phyloP scores from a whole-genome alignment of 2,888 invertebrate genomes.

The Idaea aversata region DNA sequence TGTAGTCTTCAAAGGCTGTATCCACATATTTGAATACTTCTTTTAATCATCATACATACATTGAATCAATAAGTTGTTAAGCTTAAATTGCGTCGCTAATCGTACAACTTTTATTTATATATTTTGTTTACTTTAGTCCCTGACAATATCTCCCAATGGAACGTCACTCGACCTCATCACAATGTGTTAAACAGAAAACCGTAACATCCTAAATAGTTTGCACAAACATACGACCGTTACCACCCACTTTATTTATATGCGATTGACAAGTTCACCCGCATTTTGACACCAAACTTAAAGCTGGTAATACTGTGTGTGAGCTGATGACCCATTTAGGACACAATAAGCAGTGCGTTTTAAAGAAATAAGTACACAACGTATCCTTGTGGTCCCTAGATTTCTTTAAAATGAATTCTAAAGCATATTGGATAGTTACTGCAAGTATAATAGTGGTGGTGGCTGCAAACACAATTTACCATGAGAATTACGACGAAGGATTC shows the following conservation, averaged over 20 bases:
- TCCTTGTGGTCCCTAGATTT: not conserved
- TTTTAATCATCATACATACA: not conserved
- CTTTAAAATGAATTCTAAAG: slow-evolving; percentile 43
- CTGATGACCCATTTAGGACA: slow-evolving; percentile 26
- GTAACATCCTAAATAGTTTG: slow-evolving; percentile 62
- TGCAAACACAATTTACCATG: slow-evolving; percentile 44
- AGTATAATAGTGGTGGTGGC: slow-evolving; percentile 42
- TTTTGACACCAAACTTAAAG: slow-evolving; percentile 42
- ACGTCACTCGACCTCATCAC: slow-evolving; percentile 26
- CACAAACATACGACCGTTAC: slow-evolving; percentile 70
- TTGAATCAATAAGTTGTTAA: not conserved
- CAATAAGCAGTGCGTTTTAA: not conserved
- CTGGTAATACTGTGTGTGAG: slow-evolving; percentile 25
- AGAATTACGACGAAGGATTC: slow-evolving; percentile 36
- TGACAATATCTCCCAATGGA: not conserved
- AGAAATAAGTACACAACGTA: not conserved
- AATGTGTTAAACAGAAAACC: slow-evolving; percentile 63
- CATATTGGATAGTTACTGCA: slow-evolving; percentile 42
- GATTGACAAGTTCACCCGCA: slow-evolving; percentile 45
- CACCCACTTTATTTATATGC: slow-evolving; percentile 63
- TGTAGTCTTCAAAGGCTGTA: too few species aligned
- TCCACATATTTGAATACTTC: not conserved
- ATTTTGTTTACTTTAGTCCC: not conserved
- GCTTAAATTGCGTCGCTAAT: too few species aligned
- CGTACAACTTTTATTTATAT: not conserved